Evolutionary conservation across 2,888 invertebrate species (phyloP), one percentile per base, ranked within the genome.

Genomic region (Brachylomia viminalis): DNA sequence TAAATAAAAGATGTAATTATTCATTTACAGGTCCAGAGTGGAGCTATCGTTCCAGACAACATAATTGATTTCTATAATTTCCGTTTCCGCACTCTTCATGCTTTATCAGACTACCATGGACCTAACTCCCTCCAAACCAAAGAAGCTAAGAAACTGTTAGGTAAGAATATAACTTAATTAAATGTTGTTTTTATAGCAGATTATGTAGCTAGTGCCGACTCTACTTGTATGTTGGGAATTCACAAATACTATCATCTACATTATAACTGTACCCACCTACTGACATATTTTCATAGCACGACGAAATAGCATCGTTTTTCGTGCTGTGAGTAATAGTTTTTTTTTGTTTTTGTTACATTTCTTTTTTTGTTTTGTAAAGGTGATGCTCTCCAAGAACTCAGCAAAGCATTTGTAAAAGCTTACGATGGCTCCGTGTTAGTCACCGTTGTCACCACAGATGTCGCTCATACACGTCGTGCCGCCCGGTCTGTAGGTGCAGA

Each of bases 51-150:
- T 67, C 92, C 96, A 67, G 97, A 98, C 90, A 96, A 97, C 75
- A 93, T 97, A 68, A 96, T 97, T 68, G 98, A 98, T 91, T 96
- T 97, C 87, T 97, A 97, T 91, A 97, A 97, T 97, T 96, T 98
- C 86, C 97, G 97, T 79, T 95, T 98, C 84, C 94, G 96, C 61
- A 97, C 97, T 17, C 95, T 98, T 38, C 97, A 97, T 88, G 95
- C 97, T 17, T 92, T 98, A 33, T 95, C 97, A 27, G 97, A 98
- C 89, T 94, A 95, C 74, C 97, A 98, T 91, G 98, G 98, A 10
- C 97, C 97, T 67, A 97, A 97, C 90, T 98, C 98, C 0, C 94
- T 97, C 17, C 97, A 97, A 88, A 96, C 97, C 6, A 97, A 97
- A 80, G 98, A 98, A 94, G 98, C 98, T 49, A 97, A 97, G 86